Evolutionary conservation across 2,113 vertebrate species (phyloP).

Genomic region (Eira barbara): DNA sequence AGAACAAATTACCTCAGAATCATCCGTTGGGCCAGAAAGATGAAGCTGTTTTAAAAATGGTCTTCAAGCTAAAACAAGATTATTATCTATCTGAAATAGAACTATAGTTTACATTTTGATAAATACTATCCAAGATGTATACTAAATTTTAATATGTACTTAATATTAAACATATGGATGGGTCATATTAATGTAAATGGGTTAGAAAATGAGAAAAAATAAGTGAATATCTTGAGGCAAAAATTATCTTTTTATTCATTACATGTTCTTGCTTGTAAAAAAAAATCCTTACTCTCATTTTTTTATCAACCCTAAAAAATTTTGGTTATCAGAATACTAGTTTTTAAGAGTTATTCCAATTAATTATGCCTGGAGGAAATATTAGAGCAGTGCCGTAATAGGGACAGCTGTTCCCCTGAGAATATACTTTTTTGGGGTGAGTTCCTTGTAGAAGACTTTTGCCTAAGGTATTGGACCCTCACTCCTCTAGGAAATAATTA

Average conservation of each 20-base stretch:
- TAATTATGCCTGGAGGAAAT: conserved; percentile 16
- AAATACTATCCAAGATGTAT: background rate
- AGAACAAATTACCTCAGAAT: background rate
- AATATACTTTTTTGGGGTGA: background rate
- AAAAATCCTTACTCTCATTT: background rate
- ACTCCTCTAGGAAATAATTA: background rate
- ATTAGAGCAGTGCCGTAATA: background rate
- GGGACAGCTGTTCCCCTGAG: background rate
- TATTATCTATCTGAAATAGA: background rate
- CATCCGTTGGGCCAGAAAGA: background rate
- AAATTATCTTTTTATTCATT: background rate
- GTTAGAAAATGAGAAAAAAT: background rate
- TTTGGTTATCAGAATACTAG: background rate
- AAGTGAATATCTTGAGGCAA: background rate
- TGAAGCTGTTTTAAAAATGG: background rate
- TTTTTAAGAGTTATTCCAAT: background rate
- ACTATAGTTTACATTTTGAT: background rate
- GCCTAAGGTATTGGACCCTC: background rate
- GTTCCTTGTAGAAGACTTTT: background rate
- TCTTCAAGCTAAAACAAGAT: background rate
- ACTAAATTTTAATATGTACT: background rate
- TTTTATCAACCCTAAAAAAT: background rate
- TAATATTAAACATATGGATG: background rate
- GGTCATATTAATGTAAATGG: background rate
- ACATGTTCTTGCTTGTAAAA: background rate